phyloP scores from a whole-genome alignment of 2,113 vertebrate genomes.

The Equus przewalskii region DNA sequence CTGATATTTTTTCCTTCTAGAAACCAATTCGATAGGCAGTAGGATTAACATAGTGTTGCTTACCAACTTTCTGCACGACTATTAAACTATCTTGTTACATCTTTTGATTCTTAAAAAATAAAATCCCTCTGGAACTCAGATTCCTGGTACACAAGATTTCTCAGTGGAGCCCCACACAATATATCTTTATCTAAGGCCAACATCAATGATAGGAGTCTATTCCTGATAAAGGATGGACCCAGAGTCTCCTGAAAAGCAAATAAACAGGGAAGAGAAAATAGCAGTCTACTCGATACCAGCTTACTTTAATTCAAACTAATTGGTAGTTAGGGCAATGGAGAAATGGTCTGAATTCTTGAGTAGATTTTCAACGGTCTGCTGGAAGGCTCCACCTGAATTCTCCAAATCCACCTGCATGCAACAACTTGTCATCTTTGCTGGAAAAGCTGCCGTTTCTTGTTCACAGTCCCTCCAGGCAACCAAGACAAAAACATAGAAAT shows the following conservation, averaged over 20 bases:
- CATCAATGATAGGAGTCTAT: not conserved
- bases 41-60: not conserved
- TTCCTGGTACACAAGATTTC: not conserved
- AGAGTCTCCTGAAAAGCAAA: conserved; percentile 41
- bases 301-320: conserved; percentile 6
- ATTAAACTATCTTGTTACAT: not conserved
- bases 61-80: not conserved
- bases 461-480: not conserved
- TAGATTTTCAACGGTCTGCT: not conserved
- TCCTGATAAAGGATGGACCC: not conserved
- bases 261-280: conserved; percentile 14
- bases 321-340: not conserved
- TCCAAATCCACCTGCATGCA: not conserved
- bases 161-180: not conserved
- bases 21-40: not conserved
- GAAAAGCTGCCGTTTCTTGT: not conserved
- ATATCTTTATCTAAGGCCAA: not conserved
- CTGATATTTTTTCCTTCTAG: not conserved
- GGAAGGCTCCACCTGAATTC: conserved; percentile 26
- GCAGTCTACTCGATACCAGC: not conserved
- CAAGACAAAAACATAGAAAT: conserved; percentile 16
- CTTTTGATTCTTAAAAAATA: not conserved
- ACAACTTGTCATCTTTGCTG: not conserved
- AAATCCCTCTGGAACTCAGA: not conserved
- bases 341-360: conserved; percentile 33